Conservation (phyloP, 2,888 invertebrate genomes). For the Hemistola chrysoprasaria region DNA sequence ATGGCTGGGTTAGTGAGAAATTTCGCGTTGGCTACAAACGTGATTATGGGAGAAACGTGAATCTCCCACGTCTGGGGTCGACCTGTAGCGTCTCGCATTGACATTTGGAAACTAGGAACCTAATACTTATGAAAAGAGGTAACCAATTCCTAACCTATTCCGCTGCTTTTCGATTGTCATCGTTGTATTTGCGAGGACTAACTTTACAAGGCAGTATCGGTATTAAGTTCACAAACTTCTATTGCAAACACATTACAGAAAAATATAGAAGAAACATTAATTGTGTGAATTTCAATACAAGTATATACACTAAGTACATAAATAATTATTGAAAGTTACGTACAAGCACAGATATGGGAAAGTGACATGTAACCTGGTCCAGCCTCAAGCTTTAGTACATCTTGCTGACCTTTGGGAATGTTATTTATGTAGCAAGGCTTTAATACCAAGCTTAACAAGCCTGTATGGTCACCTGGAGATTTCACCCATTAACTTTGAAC, state of each 20-base stretch:
- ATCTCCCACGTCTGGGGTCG: slow-evolving; percentile 57
- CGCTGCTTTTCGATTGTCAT: too few species aligned
- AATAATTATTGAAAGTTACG: slow-evolving; percentile 15
- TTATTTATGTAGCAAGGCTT: slow-evolving; percentile 17
- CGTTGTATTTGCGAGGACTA: too few species aligned
- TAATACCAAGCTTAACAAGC: slow-evolving; percentile 19
- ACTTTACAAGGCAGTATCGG: too few species aligned
- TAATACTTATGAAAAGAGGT: too few species aligned
- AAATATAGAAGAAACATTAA: too few species aligned
- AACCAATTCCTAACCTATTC: too few species aligned
- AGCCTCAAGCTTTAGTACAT: slow-evolving; percentile 10
- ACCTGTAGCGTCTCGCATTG: slow-evolving; percentile 57
- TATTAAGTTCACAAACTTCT: too few species aligned
- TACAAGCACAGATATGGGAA: slow-evolving; percentile 15
- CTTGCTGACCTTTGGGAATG: slow-evolving; percentile 20
- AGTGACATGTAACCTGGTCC: slow-evolving; percentile 18
- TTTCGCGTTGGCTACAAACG: slow-evolving; percentile 22
- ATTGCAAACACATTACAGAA: too few species aligned
- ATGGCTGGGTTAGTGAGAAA: slow-evolving; percentile 12
- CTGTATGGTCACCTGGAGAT: slow-evolving; percentile 6
- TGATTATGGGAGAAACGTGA: slow-evolving; percentile 53
- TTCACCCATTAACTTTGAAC: neutral
- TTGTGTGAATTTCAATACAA: slow-evolving; percentile 6
- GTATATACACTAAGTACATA: slow-evolving; percentile 6
- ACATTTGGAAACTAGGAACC: slow-evolving; percentile 61